phyloP scores from a whole-genome alignment of 37 sponge, comb jelly and placozoan species.

The Hexactinellida sp. region DNA sequence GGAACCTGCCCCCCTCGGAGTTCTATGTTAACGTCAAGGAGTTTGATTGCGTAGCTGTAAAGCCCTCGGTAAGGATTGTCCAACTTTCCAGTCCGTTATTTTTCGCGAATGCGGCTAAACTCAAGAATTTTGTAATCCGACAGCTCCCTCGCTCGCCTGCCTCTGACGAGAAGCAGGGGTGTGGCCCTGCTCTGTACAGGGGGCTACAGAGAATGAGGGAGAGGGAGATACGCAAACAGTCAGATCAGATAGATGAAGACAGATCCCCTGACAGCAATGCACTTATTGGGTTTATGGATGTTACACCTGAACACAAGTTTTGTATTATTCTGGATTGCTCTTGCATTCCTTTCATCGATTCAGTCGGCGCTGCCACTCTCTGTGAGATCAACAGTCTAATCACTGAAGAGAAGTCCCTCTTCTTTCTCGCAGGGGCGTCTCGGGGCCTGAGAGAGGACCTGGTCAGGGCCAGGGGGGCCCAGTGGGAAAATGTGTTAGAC shows the following conservation, averaged over 20 bases:
- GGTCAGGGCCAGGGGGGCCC: not conserved
- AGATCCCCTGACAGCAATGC: not conserved
- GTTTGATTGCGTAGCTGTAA: not conserved
- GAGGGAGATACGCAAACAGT: not conserved
- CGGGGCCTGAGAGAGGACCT: not conserved
- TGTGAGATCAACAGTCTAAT: not conserved
- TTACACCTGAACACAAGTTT: not conserved
- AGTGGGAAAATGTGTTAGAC: not conserved
- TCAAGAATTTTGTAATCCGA: not conserved
- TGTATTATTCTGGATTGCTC: constrained; percentile 14
- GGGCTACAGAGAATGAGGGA: not conserved
- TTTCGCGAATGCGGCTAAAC: not conserved
- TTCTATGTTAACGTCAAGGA: not conserved
- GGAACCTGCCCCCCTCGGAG: not conserved
- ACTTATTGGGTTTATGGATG: not conserved
- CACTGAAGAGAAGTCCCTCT: not conserved
- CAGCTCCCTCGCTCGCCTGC: not conserved
- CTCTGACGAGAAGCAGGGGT: not conserved
- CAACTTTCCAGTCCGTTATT: not conserved
- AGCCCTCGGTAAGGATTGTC: not conserved
- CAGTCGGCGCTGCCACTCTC: not conserved
- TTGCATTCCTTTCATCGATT: constrained; percentile 3
- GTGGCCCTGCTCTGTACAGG: not conserved
- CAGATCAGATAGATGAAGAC: not conserved
- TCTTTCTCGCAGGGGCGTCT: not conserved